These are phyloP conservation scores for Drosophila bunnanda DNA, from an alignment of 2,888 invertebrate species.

Conservation along the genomic window DNA sequence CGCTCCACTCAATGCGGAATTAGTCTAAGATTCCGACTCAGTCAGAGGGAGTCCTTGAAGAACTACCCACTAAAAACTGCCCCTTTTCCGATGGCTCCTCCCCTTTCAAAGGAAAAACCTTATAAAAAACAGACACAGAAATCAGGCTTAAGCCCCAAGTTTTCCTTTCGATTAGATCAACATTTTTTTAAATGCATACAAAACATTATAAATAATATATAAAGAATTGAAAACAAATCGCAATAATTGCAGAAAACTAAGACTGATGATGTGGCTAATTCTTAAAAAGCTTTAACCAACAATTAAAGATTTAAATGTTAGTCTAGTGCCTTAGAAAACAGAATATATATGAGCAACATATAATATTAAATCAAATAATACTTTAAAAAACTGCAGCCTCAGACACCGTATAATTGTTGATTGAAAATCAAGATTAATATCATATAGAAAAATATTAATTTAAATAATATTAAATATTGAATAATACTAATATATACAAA, in stretches of 20 bases:
- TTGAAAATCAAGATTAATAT: too few species aligned
- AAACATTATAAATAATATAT: not conserved
- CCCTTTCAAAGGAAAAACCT: not conserved
- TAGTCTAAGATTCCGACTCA: conserved; percentile 31
- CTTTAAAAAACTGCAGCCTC: too few species aligned
- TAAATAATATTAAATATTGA: not conserved
- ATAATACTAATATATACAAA: too few species aligned
- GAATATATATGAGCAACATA: too few species aligned
- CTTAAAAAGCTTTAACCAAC: too few species aligned
- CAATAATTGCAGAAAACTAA: too few species aligned
- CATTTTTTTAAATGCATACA: not conserved
- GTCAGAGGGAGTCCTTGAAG: conserved; percentile 18
- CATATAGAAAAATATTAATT: too few species aligned
- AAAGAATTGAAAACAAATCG: not conserved
- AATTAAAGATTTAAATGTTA: too few species aligned
- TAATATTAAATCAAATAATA: too few species aligned
- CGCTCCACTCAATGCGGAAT: conserved; percentile 18
- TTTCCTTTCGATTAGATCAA: not conserved
- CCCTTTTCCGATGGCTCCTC: conserved; percentile 5
- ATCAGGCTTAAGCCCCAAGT: not conserved
- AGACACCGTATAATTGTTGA: too few species aligned
- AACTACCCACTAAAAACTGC: conserved; percentile 5
- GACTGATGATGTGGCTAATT: too few species aligned
- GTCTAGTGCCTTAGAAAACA: too few species aligned
- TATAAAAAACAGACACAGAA: not conserved